Percentiles rank a stretch among this genome's conserved stretches.
These are phyloP conservation scores for Ovis canadensis DNA, from an alignment of 2,113 vertebrate genomes.

Conservation along the genomic window DNA sequence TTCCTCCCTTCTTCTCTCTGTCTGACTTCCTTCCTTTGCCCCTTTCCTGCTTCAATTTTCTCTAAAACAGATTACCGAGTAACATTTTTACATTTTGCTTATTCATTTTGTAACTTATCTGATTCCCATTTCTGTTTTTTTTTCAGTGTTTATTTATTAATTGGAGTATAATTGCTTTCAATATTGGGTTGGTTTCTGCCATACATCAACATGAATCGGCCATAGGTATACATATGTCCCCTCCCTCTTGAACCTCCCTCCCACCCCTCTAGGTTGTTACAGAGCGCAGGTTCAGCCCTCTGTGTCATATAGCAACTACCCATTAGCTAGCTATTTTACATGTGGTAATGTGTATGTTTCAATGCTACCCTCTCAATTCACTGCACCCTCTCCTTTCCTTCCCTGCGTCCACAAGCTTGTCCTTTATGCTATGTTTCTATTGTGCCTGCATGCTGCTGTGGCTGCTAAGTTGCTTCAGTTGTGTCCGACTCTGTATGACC, in stretches of 20 bases:
- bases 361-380: background rate
- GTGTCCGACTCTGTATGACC: too few species aligned
- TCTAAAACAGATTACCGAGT: background rate
- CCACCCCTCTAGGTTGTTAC: background rate
- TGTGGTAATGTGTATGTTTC: background rate
- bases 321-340: background rate
- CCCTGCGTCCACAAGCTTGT: background rate
- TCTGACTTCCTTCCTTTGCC: background rate
- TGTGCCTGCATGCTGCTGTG: background rate
- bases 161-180: background rate
- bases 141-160: background rate
- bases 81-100: background rate
- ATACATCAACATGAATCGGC: background rate
- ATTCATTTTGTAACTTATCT: background rate
- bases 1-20: background rate
- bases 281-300: background rate
- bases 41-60: background rate
- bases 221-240: background rate
- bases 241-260: background rate
- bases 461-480: background rate
- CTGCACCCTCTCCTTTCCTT: background rate
- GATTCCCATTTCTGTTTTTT: background rate
- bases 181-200: background rate
- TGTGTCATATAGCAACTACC: background rate
- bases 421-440: background rate